Base-by-base conservation (phyloP, 2,113 vertebrate genomes). In the Syrmaticus mikado region DNA sequence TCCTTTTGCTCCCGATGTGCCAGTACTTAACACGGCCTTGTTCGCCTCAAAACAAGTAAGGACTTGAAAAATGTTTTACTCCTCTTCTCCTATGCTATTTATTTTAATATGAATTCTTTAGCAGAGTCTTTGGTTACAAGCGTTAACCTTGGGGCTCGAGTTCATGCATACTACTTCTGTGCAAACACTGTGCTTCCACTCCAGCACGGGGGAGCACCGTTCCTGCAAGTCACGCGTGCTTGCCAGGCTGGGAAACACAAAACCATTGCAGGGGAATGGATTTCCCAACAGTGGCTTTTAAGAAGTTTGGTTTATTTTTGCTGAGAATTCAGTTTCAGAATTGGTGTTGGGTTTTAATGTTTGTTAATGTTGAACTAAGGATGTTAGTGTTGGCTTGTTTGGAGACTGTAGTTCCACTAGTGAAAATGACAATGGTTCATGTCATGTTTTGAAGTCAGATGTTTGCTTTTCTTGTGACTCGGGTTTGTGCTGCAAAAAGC, bases 21-120 rank as follows among this genome's bases (percentile, higher is more conserved):
- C 99, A 99, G 98, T 99, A 99, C 98, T 98, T 99, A 98, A 99
- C 99, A 96, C 98, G 98, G 96, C 99, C 99, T 95, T 99, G 99
- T 97, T 98, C 99, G 62, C 98, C 99, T 94, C 99, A 99, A 95
- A 99, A 99, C 98, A 99, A 99, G 99, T 99, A 98, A 98, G 99
- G 82, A 94, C 82, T 90, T 36, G 78, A 93, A 70, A 64, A 58
- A 46, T 52, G n/a, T 74, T 91, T 62, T 78, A 34, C 65, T 91
- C 30, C 46, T 91, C 73, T 46, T 74, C 52, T 82, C 55, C 25
- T 78, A 13, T 67, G 74, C 81, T 85, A 25, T 89, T 85, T 87
- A 32, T 68, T 83, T 65, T 82, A 86, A 90, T 94, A 48, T 45
- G 65, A 74, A 36, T 75, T 83, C 55, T 90, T 86, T 61, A 57